Base-by-base conservation (phyloP, 2,797 vertebrate species). In the Sebastes nivosus region DNA sequence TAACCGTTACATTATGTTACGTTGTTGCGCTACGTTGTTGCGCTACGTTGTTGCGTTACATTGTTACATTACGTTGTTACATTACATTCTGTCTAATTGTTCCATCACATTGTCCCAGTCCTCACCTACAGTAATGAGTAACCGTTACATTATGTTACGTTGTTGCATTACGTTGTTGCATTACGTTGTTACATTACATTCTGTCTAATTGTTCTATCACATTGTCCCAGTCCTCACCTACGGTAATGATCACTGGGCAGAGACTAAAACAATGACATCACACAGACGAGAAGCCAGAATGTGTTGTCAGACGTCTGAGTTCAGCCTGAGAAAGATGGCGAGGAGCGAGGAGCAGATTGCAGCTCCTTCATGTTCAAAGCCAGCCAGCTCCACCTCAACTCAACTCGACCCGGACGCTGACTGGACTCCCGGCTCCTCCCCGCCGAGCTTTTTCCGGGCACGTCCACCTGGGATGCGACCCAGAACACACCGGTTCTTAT, bases 391-490 rank as follows among this genome's bases (percentile, higher is more conserved):
- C 38, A 38, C 16, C 34, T 36, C 34, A 36, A 12, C 46, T 50
- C 46, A 70, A 42, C 24, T 27, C 1, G 54, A 30, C 54, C 67
- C 1, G 65, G 69, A 42, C 18, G 8, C 46, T 20, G 46, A 18
- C 69, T 58, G 74, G 75, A 70, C 60, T 18, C 63, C 29, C 2
- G 11, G 58, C 67, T 54, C 68, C 30, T 34, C 58, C 64, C 73
- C 11, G 55, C 5, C 22, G 73, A 73, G 60, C 57, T 2, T 60
- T 61, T 52, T 54, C 65, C 27, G 50, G 72, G 73, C 61, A 8
- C 24, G 6, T 60, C 20, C 34, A 25, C 72, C 54, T 76, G 67
- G 68, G 80, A 64, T 14, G 50, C 36, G 32, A 79, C 77, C 72
- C 77, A 68, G 57, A 72, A 71, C 71, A 0, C 67, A 11, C 46